A percentile compares a stretch with the other conserved stretches of the same genome.
Evolutionary conservation across 2,113 vertebrate species (phyloP).

Genomic region (Chelonoidis abingdonii): DNA sequence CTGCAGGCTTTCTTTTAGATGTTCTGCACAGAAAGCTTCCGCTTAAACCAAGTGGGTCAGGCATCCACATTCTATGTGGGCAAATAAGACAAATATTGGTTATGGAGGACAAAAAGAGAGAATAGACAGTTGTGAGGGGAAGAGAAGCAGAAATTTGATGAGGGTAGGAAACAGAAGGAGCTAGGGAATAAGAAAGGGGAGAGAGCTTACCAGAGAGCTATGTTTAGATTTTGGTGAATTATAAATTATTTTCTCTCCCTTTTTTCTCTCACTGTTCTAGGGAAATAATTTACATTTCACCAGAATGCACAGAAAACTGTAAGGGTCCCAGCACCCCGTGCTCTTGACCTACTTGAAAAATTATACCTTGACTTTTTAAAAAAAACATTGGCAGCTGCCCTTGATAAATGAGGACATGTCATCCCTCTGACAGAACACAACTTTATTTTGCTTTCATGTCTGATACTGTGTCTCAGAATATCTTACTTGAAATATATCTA

Average conservation of each 20-base stretch:
- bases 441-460: neutral
- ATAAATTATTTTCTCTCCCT: neutral
- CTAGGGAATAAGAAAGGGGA: neutral
- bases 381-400: neutral
- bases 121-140: fast-evolving
- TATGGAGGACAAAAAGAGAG: neutral
- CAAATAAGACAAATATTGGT: neutral
- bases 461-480: neutral
- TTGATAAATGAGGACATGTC: slow-evolving; percentile 1
- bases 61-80: neutral
- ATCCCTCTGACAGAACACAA: neutral
- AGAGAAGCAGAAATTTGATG: neutral
- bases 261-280: neutral
- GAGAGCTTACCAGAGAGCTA: neutral
- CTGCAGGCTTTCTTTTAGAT: neutral
- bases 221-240: neutral
- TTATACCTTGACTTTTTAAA: neutral
- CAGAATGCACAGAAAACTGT: neutral
- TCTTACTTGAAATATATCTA: slow-evolving; percentile 8
- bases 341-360: neutral
- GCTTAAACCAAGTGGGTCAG: neutral
- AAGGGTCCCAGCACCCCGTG: neutral
- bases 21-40: neutral
- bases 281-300: neutral
- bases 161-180: fast-evolving